Evolutionary conservation across 2,797 vertebrate species (phyloP).

Genomic region (Alouatta caraya): DNA sequence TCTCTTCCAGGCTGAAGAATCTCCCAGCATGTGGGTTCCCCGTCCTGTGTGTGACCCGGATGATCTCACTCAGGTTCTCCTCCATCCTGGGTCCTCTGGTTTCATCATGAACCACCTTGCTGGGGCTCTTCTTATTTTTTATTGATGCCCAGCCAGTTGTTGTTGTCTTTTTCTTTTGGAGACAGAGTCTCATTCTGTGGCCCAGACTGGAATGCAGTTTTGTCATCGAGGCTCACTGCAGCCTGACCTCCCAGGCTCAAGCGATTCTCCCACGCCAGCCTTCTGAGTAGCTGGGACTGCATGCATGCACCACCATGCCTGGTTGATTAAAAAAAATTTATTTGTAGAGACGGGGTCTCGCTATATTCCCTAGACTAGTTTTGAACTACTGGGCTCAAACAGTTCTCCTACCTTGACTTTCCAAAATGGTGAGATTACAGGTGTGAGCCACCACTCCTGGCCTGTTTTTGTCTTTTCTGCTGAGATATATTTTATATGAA

Average conservation of each 20-base stretch:
- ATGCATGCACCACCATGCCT: neutral
- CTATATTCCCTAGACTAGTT: neutral
- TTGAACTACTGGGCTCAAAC: neutral
- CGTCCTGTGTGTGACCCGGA: neutral
- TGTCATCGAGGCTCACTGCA: neutral
- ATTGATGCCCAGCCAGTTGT: neutral
- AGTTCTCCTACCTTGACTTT: neutral
- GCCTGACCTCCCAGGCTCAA: neutral
- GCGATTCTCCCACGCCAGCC: neutral
- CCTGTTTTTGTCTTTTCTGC: neutral
- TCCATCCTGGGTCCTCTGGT: neutral
- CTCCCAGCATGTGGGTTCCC: fast-evolving
- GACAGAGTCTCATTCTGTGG: neutral
- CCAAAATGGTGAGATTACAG: neutral
- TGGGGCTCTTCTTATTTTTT: neutral
- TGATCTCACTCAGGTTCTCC: too few relatives aligned
- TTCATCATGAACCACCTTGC: neutral
- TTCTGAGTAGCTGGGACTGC: neutral
- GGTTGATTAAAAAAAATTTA: neutral
- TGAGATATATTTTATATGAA: neutral
- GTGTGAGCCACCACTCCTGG: neutral
- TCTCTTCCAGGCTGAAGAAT: neutral
- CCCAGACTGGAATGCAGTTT: neutral
- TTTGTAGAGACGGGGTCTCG: neutral
- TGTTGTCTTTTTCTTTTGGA: neutral